Evolutionary conservation across 2,113 vertebrate genomes (phyloP).

Genomic region (Mastomys natalensis): DNA sequence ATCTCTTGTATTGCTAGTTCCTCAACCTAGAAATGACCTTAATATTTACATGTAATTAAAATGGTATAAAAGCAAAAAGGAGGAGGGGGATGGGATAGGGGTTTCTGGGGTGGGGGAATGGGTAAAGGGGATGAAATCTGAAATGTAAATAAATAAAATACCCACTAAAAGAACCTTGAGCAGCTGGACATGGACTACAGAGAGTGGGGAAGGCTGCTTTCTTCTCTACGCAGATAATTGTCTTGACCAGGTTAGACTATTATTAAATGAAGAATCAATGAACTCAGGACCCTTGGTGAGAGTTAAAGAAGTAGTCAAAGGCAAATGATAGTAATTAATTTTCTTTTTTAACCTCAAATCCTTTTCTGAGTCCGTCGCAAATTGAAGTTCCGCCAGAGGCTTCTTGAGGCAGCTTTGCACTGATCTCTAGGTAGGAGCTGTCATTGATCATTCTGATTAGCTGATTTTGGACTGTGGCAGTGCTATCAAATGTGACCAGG

Average conservation of each 20-base stretch:
- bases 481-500: slow-evolving; percentile 81
- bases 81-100: no score
- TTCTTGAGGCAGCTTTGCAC: slow-evolving; percentile 47
- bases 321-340: background rate
- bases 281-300: background rate
- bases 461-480: background rate
- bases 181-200: background rate
- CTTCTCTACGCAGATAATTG: background rate
- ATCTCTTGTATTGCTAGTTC: no score
- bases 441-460: slow-evolving; percentile 71
- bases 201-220: background rate
- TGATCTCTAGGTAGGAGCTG: slow-evolving; percentile 54
- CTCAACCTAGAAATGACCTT: no score
- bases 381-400: slow-evolving; percentile 73
- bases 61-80: no score
- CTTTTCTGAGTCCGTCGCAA: slow-evolving; percentile 78
- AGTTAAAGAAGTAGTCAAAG: slow-evolving; percentile 32
- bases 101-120: no score
- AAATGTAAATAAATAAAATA: no score
- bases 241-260: background rate
- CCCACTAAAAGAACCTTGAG: background rate
- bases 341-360: slow-evolving; percentile 79
- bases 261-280: background rate
- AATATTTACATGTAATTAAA: no score
- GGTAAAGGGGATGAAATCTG: no score